Evolutionary conservation across 2,113 vertebrate genomes (phyloP).

Genomic region (Poecilia latipinna): DNA sequence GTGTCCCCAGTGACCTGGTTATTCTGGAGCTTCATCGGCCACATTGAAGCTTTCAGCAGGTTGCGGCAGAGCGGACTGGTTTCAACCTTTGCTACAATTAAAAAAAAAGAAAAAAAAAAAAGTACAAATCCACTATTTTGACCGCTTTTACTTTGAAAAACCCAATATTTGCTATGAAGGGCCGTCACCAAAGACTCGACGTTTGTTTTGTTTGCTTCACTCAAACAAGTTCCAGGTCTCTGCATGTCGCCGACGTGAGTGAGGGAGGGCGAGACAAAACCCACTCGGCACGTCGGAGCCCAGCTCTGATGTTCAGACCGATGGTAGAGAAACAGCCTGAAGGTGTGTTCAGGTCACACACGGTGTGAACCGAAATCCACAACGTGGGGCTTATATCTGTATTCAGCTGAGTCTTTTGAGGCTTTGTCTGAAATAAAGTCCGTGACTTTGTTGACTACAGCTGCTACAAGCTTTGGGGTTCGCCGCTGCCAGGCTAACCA

Average conservation of each 20-base stretch:
- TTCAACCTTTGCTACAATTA: not conserved
- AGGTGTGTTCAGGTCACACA: slow-evolving; percentile 17
- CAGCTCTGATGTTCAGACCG: not conserved
- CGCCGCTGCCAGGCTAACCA: too few relatives aligned
- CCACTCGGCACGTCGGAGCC: not conserved
- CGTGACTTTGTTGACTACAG: not conserved
- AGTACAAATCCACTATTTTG: too few relatives aligned
- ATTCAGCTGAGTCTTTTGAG: not conserved
- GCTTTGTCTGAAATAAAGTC: not conserved
- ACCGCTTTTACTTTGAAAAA: not conserved
- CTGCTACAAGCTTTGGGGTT: too few relatives aligned
- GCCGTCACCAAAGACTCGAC: not conserved
- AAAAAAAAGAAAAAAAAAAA: too few relatives aligned
- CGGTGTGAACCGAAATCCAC: not conserved
- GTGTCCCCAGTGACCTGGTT: slow-evolving; percentile 67
- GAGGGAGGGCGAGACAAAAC: not conserved
- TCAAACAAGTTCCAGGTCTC: slow-evolving; percentile 19
- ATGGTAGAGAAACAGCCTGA: not conserved
- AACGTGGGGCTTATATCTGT: not conserved
- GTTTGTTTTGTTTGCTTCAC: slow-evolving; percentile 16
- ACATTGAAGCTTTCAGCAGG: slow-evolving; percentile 42
- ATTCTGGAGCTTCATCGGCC: slow-evolving; percentile 50
- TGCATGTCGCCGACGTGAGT: slow-evolving; percentile 15
- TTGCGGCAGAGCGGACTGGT: slow-evolving; percentile 22
- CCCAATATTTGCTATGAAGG: not conserved